Evolutionary conservation across 2,888 invertebrate species (phyloP).

Genomic region (Ophion obscuratus): DNA sequence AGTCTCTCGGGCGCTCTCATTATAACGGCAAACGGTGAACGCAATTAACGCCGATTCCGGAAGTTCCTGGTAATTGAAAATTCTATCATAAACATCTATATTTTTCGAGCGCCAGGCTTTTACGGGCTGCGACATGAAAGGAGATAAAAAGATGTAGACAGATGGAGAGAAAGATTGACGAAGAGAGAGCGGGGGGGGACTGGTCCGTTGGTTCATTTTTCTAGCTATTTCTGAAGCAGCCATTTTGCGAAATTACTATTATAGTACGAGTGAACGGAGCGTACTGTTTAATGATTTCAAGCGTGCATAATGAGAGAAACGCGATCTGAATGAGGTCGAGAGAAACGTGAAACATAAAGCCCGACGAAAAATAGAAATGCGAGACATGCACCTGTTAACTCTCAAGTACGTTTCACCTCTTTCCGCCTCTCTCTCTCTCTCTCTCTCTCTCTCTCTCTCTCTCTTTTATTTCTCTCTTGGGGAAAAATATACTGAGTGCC

Average conservation of each 20-base stretch:
- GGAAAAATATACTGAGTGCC: conserved; percentile 38
- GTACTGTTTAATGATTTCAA: conserved; percentile 45
- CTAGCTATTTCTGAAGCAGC: conserved; percentile 14
- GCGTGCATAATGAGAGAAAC: conserved; percentile 52
- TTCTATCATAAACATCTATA: conserved; percentile 62
- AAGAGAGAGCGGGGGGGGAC: neutral
- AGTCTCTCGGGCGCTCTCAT: conserved; percentile 37
- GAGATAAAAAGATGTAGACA: conserved; percentile 1
- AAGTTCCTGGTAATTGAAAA: conserved; percentile 58
- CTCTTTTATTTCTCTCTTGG: conserved; percentile 5
- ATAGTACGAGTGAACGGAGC: conserved; percentile 30
- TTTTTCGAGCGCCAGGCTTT: conserved; percentile 38
- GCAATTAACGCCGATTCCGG: conserved; percentile 57
- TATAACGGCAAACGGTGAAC: conserved; percentile 55
- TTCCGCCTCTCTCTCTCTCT: conserved; percentile 7
- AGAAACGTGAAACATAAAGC: conserved; percentile 35
- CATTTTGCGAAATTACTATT: conserved; percentile 49
- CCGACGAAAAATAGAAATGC: conserved; percentile 51
- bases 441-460: neutral
- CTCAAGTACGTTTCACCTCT: conserved; percentile 53
- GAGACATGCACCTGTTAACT: conserved; percentile 62
- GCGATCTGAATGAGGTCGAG: conserved; percentile 47
- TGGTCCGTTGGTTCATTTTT: conserved; percentile 40
- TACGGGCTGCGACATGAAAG: conserved; percentile 21
- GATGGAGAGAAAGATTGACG: neutral